These are phyloP conservation scores for Nilaparvata lugens DNA, from an alignment of 1,140 invertebrate species.

Conservation along the genomic window DNA sequence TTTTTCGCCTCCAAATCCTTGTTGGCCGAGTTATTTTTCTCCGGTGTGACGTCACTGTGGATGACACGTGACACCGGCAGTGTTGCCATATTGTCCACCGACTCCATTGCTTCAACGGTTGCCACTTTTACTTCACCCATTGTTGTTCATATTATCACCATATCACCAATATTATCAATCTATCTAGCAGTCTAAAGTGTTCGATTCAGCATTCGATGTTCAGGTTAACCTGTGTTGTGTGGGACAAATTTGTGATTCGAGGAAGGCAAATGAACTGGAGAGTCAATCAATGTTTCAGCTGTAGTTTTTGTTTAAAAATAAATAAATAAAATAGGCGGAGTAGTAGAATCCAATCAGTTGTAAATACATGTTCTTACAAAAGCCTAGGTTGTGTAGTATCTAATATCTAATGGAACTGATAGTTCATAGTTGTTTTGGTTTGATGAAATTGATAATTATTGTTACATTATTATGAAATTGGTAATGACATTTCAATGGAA, in stretches of 20 bases:
- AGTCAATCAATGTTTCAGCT: too few relatives aligned
- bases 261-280: too few relatives aligned
- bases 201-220: not conserved
- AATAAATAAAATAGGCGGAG: too few relatives aligned
- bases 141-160: not conserved
- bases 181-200: not conserved
- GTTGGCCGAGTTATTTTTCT: slow-evolving; percentile 69
- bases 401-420: too few relatives aligned
- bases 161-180: not conserved
- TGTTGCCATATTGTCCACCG: slow-evolving; percentile 75
- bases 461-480: too few relatives aligned
- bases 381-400: too few relatives aligned
- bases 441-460: too few relatives aligned
- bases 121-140: slow-evolving; percentile 71
- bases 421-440: too few relatives aligned
- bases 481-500: too few relatives aligned
- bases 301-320: too few relatives aligned
- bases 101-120: slow-evolving; percentile 56
- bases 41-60: slow-evolving; percentile 52
- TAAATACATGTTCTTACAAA: too few relatives aligned
- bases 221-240: not conserved
- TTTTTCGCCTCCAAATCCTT: slow-evolving; percentile 81
- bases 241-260: not conserved
- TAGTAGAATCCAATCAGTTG: too few relatives aligned
- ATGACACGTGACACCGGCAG: slow-evolving; percentile 56